These are phyloP conservation scores for Thalassarche chlororhynchos DNA, from an alignment of 2,113 vertebrate genomes.

Conservation along the genomic window DNA sequence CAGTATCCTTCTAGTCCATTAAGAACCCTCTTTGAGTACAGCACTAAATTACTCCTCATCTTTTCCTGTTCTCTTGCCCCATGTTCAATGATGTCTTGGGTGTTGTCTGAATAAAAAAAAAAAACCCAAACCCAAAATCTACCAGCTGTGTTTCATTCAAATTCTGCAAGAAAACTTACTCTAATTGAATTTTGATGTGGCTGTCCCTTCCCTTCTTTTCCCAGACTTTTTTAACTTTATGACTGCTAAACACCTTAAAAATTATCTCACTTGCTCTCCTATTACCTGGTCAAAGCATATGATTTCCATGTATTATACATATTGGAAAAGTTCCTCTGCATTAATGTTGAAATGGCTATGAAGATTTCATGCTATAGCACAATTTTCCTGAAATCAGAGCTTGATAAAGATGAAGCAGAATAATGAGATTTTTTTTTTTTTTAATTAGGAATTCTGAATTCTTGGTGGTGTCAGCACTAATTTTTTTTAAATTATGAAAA, in stretches of 20 bases:
- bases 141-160: neutral
- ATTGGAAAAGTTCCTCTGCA: neutral
- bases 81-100: neutral
- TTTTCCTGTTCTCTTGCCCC: neutral
- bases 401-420: neutral
- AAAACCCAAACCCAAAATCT: neutral
- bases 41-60: neutral
- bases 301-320: neutral
- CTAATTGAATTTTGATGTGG: neutral
- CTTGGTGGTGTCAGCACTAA: neutral
- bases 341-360: neutral
- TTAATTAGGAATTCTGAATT: neutral
- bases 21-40: neutral
- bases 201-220: neutral
- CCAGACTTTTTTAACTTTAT: neutral
- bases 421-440: neutral
- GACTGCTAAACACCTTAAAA: neutral
- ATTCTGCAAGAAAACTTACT: neutral
- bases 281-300: neutral
- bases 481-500: neutral
- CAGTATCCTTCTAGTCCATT: neutral
- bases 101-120: too few relatives aligned
- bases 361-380: neutral
- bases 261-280: neutral
- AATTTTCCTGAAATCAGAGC: neutral